These are phyloP conservation scores for Synchiropus splendidus DNA, from an alignment of 2,113 vertebrate species.

Conservation along the genomic window DNA sequence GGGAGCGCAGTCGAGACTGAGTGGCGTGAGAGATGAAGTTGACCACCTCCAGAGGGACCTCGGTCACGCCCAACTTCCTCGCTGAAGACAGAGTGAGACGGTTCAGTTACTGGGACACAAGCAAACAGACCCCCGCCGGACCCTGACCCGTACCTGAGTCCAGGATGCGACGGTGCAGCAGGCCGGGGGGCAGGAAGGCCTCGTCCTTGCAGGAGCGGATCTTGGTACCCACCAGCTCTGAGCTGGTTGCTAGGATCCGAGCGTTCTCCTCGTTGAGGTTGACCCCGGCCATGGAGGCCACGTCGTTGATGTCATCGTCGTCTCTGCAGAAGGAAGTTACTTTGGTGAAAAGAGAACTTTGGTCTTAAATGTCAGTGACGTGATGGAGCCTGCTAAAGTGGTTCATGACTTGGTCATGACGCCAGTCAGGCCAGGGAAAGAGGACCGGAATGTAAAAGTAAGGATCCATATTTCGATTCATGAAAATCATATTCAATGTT, in stretches of 20 bases:
- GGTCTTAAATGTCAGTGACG: not conserved
- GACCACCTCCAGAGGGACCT: constrained; percentile 75
- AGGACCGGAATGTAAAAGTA: no score
- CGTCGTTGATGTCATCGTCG: constrained; percentile 81
- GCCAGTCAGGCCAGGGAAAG: no score
- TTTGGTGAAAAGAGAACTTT: not conserved
- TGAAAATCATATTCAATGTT: no score
- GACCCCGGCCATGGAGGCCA: constrained; percentile 80
- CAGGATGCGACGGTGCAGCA: constrained; percentile 75
- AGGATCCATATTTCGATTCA: no score
- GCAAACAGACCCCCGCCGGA: not conserved
- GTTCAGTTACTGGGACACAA: not conserved
- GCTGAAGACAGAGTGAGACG: constrained; percentile 47
- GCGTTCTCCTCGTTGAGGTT: constrained; percentile 82
- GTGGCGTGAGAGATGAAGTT: constrained; percentile 80
- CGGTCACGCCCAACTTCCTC: constrained; percentile 74
- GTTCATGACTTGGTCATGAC: not conserved
- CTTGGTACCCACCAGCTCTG: constrained; percentile 75
- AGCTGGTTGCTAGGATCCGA: constrained; percentile 76
- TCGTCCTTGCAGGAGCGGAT: constrained; percentile 81
- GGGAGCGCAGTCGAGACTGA: constrained; percentile 68
- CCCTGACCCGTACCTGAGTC: constrained; percentile 65
- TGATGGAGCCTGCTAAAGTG: not conserved
- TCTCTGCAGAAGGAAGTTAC: constrained; percentile 55
- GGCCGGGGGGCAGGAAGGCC: constrained; percentile 70